Evolutionary conservation across 1,140 invertebrate genomes (phyloP).

Genomic region (Bombyx mandarina): DNA sequence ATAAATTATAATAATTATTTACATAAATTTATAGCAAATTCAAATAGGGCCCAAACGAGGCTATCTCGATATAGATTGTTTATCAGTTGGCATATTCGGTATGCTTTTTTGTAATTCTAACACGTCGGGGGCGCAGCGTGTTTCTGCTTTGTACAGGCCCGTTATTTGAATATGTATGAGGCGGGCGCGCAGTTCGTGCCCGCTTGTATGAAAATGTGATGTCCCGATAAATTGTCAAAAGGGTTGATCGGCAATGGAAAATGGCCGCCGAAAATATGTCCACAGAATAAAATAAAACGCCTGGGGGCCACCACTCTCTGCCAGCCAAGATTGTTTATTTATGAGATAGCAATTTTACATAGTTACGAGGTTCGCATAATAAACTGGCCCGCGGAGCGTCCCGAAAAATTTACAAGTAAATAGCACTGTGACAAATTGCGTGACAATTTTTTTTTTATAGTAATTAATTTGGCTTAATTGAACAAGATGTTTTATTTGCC

Average conservation of each 20-base stretch:
- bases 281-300: slow-evolving; percentile 25
- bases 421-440: neutral
- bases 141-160: slow-evolving; percentile 55
- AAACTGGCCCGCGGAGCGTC: neutral
- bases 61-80: slow-evolving; percentile 44
- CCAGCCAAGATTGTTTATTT: slow-evolving; percentile 23
- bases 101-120: slow-evolving; percentile 60
- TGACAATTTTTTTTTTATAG: too few relatives aligned
- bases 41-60: too few relatives aligned
- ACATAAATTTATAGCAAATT: too few relatives aligned
- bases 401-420: neutral
- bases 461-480: too few relatives aligned
- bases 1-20: too few relatives aligned
- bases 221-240: slow-evolving; percentile 66
- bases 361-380: slow-evolving; percentile 2
- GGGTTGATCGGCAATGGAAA: slow-evolving; percentile 59
- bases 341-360: slow-evolving; percentile 10
- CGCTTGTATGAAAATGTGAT: slow-evolving; percentile 65
- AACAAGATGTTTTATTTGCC: too few relatives aligned
- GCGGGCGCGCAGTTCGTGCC: slow-evolving; percentile 43
- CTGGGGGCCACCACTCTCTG: slow-evolving; percentile 16
- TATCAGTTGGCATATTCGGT: slow-evolving; percentile 42
- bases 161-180: slow-evolving; percentile 68
- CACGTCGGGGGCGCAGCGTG: slow-evolving; percentile 51
- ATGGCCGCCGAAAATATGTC: slow-evolving; percentile 39